phyloP scores from a whole-genome alignment of 1,140 invertebrate species.

The Pseudomyrmex cubaensis region DNA sequence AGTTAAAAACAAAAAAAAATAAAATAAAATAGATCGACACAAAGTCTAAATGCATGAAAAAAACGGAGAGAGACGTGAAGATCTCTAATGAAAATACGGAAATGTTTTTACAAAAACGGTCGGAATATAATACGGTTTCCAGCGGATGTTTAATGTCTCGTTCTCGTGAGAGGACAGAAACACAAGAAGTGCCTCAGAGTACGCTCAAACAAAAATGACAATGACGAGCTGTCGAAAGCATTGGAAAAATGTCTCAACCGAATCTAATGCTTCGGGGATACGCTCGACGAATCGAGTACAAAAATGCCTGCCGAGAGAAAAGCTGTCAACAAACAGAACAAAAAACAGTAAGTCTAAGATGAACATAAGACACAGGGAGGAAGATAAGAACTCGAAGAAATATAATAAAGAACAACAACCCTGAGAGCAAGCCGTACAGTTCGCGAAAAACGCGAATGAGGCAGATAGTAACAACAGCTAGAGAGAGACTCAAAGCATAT shows the following conservation, averaged over 20 bases:
- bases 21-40: constrained; percentile 4
- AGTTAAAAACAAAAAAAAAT: constrained; percentile 7
- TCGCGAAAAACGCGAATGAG: constrained; percentile 56
- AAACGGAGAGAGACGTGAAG: neutral
- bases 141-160: constrained; percentile 3
- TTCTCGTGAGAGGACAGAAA: neutral
- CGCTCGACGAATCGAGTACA: neutral
- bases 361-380: constrained; percentile 37
- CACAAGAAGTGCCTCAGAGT: neutral
- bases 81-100: neutral
- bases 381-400: constrained; percentile 46
- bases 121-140: neutral
- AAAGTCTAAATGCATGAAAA: constrained; percentile 53
- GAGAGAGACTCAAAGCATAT: constrained; percentile 73
- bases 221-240: constrained; percentile 22
- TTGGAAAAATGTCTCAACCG: constrained; percentile 5
- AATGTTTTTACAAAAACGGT: neutral
- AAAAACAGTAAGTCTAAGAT: constrained; percentile 28
- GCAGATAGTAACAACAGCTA: constrained; percentile 74
- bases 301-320: constrained; percentile 18
- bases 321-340: constrained; percentile 9
- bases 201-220: neutral
- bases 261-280: neutral
- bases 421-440: constrained; percentile 78
- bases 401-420: constrained; percentile 79